Percentiles rank a stretch among this genome's conserved stretches.
These are phyloP conservation scores for Agrypnia vestita DNA, from an alignment of 1,140 invertebrate species.

Conservation along the genomic window DNA sequence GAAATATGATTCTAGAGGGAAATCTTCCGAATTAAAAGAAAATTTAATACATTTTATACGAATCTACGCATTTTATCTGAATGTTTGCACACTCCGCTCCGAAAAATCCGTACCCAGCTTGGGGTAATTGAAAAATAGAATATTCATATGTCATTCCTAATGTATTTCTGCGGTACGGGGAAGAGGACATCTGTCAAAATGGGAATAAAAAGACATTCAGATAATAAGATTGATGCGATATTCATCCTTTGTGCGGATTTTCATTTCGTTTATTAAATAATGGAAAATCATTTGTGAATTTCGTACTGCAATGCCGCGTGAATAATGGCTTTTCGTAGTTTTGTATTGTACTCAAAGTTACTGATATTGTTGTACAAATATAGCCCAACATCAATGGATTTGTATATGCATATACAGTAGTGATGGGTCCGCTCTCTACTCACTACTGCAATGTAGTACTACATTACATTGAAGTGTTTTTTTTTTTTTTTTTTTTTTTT, in stretches of 20 bases:
- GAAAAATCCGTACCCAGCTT: conserved; percentile 8
- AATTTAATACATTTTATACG: conserved; percentile 5
- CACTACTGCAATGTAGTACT: too few species aligned
- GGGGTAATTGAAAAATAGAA: conserved; percentile 45
- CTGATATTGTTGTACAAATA: too few species aligned
- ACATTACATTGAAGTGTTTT: too few species aligned
- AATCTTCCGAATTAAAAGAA: conserved; percentile 32
- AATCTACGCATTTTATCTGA: conserved; percentile 3
- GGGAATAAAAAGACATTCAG: conserved; percentile 41
- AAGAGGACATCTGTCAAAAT: conserved; percentile 41
- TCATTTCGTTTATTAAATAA: conserved; percentile 42
- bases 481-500: too few species aligned
- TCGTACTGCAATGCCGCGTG: too few species aligned
- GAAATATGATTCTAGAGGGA: conserved; percentile 4
- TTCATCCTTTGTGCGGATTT: conserved; percentile 27
- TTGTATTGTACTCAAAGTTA: too few species aligned
- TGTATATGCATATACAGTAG: too few species aligned
- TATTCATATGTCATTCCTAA: conserved; percentile 45
- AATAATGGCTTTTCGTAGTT: too few species aligned
- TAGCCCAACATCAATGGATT: too few species aligned
- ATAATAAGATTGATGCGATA: conserved; percentile 45
- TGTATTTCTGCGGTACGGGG: conserved; percentile 16
- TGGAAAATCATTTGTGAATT: neutral
- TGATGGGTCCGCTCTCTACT: too few species aligned
- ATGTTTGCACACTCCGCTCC: conserved; percentile 15